A percentile compares a stretch with the other conserved stretches of the same genome.
Evolutionary conservation across 1,140 invertebrate species (phyloP).

Genomic region (Zaprionus vittiger): DNA sequence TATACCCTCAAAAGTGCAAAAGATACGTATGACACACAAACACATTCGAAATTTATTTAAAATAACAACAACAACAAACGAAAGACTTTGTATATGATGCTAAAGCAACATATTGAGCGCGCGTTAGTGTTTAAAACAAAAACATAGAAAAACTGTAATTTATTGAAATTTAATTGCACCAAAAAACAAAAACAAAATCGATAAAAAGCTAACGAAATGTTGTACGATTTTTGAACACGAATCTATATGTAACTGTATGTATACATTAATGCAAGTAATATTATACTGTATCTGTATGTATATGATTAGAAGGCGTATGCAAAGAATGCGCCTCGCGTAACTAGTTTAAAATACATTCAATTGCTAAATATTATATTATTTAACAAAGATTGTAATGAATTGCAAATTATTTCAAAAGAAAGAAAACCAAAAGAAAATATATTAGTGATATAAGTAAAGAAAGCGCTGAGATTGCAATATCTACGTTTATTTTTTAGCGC

Average conservation of each 20-base stretch:
- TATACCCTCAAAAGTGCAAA: constrained; percentile 58
- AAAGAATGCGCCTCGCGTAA: constrained; percentile 61
- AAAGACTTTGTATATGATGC: constrained; percentile 82
- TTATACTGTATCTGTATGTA: constrained; percentile 48
- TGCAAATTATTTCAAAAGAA: constrained; percentile 21
- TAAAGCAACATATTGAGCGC: constrained; percentile 58
- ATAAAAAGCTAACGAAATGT: constrained; percentile 47
- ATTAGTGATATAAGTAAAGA: constrained; percentile 63
- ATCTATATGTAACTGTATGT: constrained; percentile 41
- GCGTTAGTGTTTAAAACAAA: constrained; percentile 62
- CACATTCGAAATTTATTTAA: constrained; percentile 72
- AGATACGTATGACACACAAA: constrained; percentile 42
- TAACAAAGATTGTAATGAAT: constrained; percentile 47
- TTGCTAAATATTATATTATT: constrained; percentile 46
- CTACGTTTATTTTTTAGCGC: constrained; percentile 58
- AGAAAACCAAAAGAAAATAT: constrained; percentile 56
- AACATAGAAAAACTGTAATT: constrained; percentile 61
- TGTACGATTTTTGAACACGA: constrained; percentile 65
- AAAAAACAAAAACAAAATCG: constrained; percentile 52
- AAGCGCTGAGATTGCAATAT: constrained; percentile 73
- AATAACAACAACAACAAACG: constrained; percentile 43
- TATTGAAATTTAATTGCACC: constrained; percentile 79
- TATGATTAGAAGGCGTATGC: constrained; percentile 67
- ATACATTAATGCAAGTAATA: constrained; percentile 22
- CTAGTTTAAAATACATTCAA: constrained; percentile 59